phyloP scores from a whole-genome alignment of 2,113 vertebrate species.

The Sprattus sprattus region DNA sequence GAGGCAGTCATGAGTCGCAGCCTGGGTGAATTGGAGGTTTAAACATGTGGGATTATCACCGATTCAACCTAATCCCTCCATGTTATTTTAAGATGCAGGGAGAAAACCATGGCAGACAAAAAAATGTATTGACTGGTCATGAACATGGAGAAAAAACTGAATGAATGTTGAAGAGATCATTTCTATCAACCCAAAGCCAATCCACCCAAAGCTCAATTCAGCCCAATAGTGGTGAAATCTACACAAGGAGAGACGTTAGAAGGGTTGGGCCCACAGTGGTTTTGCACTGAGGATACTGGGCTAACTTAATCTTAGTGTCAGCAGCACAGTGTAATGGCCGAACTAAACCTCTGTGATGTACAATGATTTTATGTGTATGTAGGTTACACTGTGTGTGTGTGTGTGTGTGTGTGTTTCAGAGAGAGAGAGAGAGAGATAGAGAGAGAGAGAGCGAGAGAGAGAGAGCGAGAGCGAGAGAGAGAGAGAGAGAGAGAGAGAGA shows the following conservation, averaged over 20 bases:
- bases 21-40: conserved; percentile 11
- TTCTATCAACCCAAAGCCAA: not conserved
- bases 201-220: not conserved
- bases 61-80: conserved; percentile 21
- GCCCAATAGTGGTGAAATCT: not conserved
- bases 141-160: not conserved
- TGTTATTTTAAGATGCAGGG: conserved; percentile 11
- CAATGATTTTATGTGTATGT: too few relatives aligned
- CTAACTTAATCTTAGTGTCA: too few relatives aligned
- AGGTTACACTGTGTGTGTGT: too few relatives aligned
- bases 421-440: too few relatives aligned
- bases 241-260: not conserved
- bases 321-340: too few relatives aligned
- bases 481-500: too few relatives aligned
- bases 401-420: too few relatives aligned
- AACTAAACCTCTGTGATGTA: too few relatives aligned
- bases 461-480: too few relatives aligned
- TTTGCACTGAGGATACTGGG: too few relatives aligned
- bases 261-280: not conserved
- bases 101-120: not conserved
- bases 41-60: conserved; percentile 16
- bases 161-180: not conserved
- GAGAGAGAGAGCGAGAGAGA: too few relatives aligned
- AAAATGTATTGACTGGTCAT: not conserved
- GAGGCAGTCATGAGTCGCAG: not conserved